Base-by-base conservation (phyloP, 2,888 invertebrate species). In the Campoletis raptor region DNA sequence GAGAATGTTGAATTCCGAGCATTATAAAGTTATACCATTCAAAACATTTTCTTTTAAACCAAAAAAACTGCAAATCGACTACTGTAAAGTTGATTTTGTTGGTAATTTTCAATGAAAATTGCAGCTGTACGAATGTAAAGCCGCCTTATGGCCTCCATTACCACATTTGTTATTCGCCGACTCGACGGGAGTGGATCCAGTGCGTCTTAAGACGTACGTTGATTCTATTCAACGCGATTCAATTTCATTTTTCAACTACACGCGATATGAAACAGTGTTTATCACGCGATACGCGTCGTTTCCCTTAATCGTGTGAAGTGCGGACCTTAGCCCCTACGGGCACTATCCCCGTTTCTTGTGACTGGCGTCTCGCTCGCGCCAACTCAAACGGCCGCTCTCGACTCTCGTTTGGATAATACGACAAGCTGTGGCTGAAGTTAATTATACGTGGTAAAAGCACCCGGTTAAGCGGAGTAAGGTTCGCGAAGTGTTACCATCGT, bases 391-490 rank as follows among this genome's bases (percentile, higher is more conserved):
- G 57, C 9, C 57, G 57, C 45, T 30, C 80, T 73, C 72, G 73
- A 85, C 84, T 80, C 83, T 73, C 82, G 78, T 84, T 86, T 76
- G 83, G 84, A 81, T 78, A 81, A 86, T 81, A 81, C 83, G 80
- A 81, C 81, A 81, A 81, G 83, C 78, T 81, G 86, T 73, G 81
- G 86, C 84, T 86, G 52, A 80, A 84, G 81, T 84, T 86, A 86
- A 86, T 86, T 86, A 86, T 78, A 79, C 78, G 52, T 54, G 72
- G 54, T 61, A 36, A 81, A 84, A 74, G 77, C 67, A 67, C 40
- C 37, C 24, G 48, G 40, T 52, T 45, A 80, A 40, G 37, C 66
- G 61, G 66, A 66, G 69, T 64, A 61, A 45, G 52, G 54, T 74
- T 84, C 37, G 57, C 61, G 76, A 77, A 77, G 77, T 86, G 78